These are phyloP conservation scores for Bolinopsis microptera DNA, from an alignment of 37 sponge, comb jelly and placozoan genomes.

Conservation along the genomic window DNA sequence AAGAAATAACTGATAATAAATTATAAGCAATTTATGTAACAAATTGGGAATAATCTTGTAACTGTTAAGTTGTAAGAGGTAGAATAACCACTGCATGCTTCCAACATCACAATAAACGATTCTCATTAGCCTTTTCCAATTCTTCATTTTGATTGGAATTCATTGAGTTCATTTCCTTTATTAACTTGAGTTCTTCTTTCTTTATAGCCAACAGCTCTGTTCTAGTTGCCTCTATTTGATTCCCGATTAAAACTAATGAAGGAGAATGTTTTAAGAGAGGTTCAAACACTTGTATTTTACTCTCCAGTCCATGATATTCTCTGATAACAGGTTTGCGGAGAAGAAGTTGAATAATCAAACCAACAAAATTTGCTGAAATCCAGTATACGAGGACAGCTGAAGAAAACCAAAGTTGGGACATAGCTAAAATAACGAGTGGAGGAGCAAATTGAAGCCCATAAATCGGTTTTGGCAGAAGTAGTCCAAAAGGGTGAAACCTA, in stretches of 20 bases:
- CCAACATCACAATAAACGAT: too few species aligned
- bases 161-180: not conserved
- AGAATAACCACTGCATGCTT: too few species aligned
- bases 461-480: slow-evolving; percentile 28
- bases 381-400: slow-evolving; percentile 9
- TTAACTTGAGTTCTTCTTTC: not conserved
- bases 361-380: slow-evolving; percentile 30
- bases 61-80: too few species aligned
- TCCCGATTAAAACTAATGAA: not conserved
- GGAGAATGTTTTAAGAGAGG: slow-evolving; percentile 9
- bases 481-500: slow-evolving; percentile 43
- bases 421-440: not conserved
- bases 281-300: not conserved
- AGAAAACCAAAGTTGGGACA: slow-evolving; percentile 9
- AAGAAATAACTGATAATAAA: too few species aligned
- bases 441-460: not conserved
- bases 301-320: not conserved
- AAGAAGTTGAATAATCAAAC: slow-evolving; percentile 28
- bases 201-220: not conserved
- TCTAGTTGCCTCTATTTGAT: not conserved
- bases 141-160: too few species aligned
- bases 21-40: too few species aligned
- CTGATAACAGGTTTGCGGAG: slow-evolving; percentile 1
- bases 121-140: too few species aligned
- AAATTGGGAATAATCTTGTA: too few species aligned